phyloP scores from a whole-genome alignment of 2,797 vertebrate genomes.

The Apogon hyalosoma region DNA sequence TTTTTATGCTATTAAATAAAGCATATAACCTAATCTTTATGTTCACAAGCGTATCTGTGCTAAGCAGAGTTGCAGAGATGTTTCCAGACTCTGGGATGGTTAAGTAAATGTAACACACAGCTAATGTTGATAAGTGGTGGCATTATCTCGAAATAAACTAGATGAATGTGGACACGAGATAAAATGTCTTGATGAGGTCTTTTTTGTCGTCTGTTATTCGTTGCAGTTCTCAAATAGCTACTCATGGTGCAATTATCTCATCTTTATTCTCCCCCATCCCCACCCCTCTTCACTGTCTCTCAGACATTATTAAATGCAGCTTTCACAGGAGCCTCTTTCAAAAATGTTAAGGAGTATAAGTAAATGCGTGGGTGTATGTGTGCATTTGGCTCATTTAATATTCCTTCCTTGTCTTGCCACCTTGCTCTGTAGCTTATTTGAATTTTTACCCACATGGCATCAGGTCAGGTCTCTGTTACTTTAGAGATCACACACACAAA shows the following conservation, averaged over 20 bases:
- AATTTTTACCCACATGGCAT: constrained; percentile 71
- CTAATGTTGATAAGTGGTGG: constrained; percentile 13
- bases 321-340: constrained; percentile 52
- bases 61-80: background rate
- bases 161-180: constrained; percentile 36
- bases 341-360: constrained; percentile 47
- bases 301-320: constrained; percentile 62
- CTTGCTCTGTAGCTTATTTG: constrained; percentile 70
- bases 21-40: background rate
- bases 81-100: background rate
- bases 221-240: constrained; percentile 50
- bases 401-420: constrained; percentile 63
- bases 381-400: constrained; percentile 59
- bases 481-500: constrained; percentile 31
- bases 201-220: constrained; percentile 32
- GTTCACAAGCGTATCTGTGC: background rate
- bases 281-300: constrained; percentile 35
- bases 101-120: constrained; percentile 15
- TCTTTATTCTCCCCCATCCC: constrained; percentile 45
- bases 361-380: constrained; percentile 14
- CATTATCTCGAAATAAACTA: constrained; percentile 28
- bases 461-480: constrained; percentile 56
- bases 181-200: constrained; percentile 33
- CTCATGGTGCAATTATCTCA: constrained; percentile 55
- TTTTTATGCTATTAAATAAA: background rate